Evolutionary conservation across 2,113 vertebrate species (phyloP).

Genomic region (Trichechus manatus): DNA sequence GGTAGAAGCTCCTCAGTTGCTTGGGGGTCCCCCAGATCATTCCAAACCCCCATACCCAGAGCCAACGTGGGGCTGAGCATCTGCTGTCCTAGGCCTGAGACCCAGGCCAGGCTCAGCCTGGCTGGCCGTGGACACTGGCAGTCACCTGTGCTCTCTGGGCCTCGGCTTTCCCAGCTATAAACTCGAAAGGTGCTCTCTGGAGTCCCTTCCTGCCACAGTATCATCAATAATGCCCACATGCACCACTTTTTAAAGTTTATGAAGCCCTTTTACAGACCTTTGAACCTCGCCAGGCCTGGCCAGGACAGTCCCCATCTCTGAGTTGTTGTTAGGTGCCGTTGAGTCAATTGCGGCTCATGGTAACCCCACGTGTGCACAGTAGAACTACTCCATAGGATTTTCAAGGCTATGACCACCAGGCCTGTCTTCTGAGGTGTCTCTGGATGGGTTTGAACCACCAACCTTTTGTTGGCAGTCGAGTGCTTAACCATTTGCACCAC

Average conservation of each 20-base stretch:
- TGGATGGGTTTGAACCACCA: background rate
- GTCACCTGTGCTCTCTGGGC: background rate
- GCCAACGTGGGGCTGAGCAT: background rate
- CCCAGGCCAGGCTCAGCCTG: background rate
- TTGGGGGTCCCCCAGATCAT: background rate
- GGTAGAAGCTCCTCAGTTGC: background rate
- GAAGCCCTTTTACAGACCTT: background rate
- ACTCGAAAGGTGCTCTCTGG: background rate
- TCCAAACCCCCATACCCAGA: background rate
- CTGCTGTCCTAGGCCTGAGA: background rate
- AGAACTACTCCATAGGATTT: background rate
- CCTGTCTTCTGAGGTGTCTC: background rate
- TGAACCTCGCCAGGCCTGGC: background rate
- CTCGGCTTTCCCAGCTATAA: background rate
- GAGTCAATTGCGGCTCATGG: too few species aligned
- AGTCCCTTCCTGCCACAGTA: background rate
- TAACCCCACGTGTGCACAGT: background rate
- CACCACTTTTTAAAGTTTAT: background rate
- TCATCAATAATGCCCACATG: background rate
- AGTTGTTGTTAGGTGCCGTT: background rate
- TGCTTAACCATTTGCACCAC: background rate
- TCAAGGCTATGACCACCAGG: background rate
- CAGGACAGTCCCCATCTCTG: background rate
- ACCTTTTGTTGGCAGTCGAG: background rate
- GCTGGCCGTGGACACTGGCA: background rate